Base-by-base conservation (phyloP, 2,888 invertebrate genomes). In the Cheilosia grossa region DNA sequence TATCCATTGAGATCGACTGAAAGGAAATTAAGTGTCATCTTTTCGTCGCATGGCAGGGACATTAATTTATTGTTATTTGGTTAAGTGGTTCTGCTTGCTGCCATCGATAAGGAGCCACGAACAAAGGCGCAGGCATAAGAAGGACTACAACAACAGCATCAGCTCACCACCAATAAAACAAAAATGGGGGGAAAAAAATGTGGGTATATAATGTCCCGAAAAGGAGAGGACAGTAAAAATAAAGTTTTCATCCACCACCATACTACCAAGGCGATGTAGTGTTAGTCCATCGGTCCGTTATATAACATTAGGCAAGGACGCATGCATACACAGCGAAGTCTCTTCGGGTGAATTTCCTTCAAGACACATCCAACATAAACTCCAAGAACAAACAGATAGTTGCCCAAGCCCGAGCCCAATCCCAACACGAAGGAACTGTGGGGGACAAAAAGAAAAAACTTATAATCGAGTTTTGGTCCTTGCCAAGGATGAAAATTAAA, bases 61-160 rank as follows among this genome's bases (percentile, higher is more conserved):
- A 82, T 78, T 82, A 82, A 82, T 82, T 82, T 82, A 78, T 82
- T 82, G 82, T 82, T 82, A 82, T 82, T 82, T 82, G 82, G 82
- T 82, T 82, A 82, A 82, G 82, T 82, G 78, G 82, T 82, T 82
- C 82, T 82, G 82, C 70, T 82, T 82, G 78, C 64, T 82, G 82
- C 78, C 82, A 82, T 82, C 72, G 82, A 82, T 82, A 82, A 82
- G 78, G 47, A 66, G 44, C 61, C 40, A 67, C 72, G 72, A 67
- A 82, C 78, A 82, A 82, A 61, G 59, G 61, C 72, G 61, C 33
- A 61, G 66, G 61, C 72, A 67, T 47, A 53, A 70, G 61, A 61
- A 66, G 24, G 51, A 70, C 37, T 72, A 66, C 72, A 72, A 70
- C 40, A 78, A 59, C 72, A 66, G 47, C 54, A 78, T 40, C 21